Conservation (phyloP, 1,140 invertebrate genomes). For the Camponotus vicinus region DNA sequence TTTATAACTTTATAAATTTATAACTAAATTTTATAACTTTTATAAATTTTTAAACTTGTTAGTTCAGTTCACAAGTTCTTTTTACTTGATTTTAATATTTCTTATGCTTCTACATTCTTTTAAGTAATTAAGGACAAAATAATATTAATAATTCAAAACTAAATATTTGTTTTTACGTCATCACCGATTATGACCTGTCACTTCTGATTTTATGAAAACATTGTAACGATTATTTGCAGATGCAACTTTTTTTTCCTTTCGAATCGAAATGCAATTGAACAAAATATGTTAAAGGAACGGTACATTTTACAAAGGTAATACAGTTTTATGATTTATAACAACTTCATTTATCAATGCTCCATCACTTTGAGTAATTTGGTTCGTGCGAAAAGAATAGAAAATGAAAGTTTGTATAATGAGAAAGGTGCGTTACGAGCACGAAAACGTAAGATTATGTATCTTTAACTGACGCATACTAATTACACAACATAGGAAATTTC, state of each 20-base stretch:
- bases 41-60: background rate
- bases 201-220: background rate
- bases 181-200: background rate
- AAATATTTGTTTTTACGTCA: background rate
- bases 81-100: background rate
- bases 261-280: background rate
- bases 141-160: background rate
- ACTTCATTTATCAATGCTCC: background rate
- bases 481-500: background rate
- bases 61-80: background rate
- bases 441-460: background rate
- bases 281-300: background rate
- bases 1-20: too few species aligned
- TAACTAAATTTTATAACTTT: background rate
- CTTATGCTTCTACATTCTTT: background rate
- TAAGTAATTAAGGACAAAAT: background rate
- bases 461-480: background rate
- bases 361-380: constrained; percentile 10
- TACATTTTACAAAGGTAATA: background rate
- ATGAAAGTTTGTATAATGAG: background rate
- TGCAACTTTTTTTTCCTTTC: background rate
- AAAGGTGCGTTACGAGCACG: background rate
- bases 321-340: background rate
- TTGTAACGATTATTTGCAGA: background rate
- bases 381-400: background rate